Conservation (phyloP, 2,113 vertebrate species). For the Sylvietta virens region DNA sequence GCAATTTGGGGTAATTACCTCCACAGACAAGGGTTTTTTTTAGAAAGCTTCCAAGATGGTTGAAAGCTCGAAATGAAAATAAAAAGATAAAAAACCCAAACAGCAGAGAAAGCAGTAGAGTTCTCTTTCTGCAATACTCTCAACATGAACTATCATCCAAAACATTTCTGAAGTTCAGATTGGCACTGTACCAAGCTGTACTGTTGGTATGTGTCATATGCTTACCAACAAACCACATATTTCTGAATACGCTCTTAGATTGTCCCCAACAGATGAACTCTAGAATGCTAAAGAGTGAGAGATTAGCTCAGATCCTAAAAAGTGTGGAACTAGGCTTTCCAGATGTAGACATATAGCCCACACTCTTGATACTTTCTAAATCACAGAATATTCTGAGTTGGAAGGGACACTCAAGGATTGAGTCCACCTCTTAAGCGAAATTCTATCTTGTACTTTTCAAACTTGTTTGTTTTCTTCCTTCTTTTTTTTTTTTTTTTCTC, state of each 20-base stretch:
- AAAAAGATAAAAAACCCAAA: background rate
- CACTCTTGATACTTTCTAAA: background rate
- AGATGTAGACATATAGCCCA: background rate
- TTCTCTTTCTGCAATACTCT: background rate
- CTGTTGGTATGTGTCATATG: background rate
- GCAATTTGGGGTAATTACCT: conserved; percentile 78
- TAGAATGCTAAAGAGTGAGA: background rate
- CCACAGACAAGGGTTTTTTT: conserved; percentile 66
- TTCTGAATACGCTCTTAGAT: background rate
- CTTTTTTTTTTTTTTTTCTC: background rate
- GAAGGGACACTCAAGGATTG: background rate
- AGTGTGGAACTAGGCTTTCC: background rate
- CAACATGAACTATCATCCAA: background rate
- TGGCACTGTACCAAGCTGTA: background rate
- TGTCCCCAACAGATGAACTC: background rate
- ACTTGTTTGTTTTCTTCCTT: background rate
- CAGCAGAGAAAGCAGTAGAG: background rate
- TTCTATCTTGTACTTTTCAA: background rate
- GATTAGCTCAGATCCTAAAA: background rate
- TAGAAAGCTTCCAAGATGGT: conserved; percentile 73
- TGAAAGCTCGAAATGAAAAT: conserved; percentile 68
- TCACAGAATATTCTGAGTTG: background rate
- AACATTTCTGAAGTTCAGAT: background rate
- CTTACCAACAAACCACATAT: background rate
- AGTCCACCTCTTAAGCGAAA: background rate